A percentile compares a stretch with the other conserved stretches of the same genome.
phyloP scores from a whole-genome alignment of 2,888 invertebrate genomes.

The Anoplius nigerrimus region DNA sequence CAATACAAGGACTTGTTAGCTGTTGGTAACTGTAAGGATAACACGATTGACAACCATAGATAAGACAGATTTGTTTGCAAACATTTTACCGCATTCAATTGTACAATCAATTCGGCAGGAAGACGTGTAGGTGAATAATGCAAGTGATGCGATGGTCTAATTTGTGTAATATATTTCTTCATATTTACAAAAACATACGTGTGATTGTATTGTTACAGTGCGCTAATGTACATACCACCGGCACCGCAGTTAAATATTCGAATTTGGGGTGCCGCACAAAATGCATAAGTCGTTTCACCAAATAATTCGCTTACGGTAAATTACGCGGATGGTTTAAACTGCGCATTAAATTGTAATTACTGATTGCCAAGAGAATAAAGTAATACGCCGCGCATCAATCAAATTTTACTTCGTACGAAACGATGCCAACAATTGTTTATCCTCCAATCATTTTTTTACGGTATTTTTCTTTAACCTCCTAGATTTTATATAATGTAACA shows the following conservation, averaged over 20 bases:
- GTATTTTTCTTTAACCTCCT: not conserved
- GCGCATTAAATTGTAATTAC: not conserved
- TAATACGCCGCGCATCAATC: not conserved
- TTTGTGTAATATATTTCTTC: conserved; percentile 37
- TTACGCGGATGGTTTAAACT: not conserved
- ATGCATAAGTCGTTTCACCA: conserved; percentile 1
- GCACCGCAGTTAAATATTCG: not conserved
- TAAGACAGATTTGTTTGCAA: no score
- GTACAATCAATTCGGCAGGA: not conserved
- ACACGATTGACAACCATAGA: no score
- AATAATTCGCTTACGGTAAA: no score
- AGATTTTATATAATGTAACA: not conserved
- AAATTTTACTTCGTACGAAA: conserved; percentile 3
- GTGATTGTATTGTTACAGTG: conserved; percentile 25
- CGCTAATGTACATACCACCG: not conserved
- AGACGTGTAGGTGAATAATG: not conserved
- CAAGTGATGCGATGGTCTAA: not conserved
- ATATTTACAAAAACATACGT: conserved; percentile 36
- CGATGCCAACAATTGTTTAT: not conserved
- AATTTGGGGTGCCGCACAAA: not conserved
- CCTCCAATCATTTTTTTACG: no score
- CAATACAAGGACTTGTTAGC: no score
- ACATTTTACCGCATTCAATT: not conserved
- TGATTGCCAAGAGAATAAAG: conserved; percentile 3
- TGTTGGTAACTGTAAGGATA: no score